Evolutionary conservation across 2,888 invertebrate genomes (phyloP).

Genomic region (Hylaea fasciaria): DNA sequence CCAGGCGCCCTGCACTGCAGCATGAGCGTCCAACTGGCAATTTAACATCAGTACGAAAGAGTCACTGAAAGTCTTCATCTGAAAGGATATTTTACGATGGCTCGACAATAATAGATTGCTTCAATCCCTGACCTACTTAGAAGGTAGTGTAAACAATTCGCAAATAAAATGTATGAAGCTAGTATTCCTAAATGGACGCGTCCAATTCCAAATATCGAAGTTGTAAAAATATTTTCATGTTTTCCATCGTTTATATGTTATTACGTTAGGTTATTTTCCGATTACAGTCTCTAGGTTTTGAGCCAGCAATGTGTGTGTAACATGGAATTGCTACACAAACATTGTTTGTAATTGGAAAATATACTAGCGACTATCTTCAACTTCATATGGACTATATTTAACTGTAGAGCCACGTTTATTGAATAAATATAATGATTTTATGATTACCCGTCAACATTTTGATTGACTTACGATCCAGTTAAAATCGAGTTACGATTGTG

Average conservation of each 20-base stretch:
- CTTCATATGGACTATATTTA: no score
- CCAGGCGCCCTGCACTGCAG: no score
- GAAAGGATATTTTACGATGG: no score
- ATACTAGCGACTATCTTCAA: no score
- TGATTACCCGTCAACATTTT: no score
- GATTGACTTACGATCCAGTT: no score
- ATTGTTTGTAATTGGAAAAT: no score
- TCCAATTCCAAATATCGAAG: constrained; percentile 40
- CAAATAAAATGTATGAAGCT: constrained; percentile 24
- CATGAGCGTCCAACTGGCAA: no score
- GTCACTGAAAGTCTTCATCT: neutral
- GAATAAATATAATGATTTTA: no score
- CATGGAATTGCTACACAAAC: neutral
- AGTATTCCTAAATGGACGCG: constrained; percentile 35
- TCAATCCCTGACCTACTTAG: constrained; percentile 7
- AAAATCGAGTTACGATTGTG: no score
- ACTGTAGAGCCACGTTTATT: no score
- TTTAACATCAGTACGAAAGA: no score
- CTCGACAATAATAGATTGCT: neutral
- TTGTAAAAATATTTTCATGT: constrained; percentile 43
- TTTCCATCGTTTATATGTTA: constrained; percentile 33
- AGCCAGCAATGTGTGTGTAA: constrained; percentile 5
- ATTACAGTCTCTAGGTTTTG: constrained; percentile 14
- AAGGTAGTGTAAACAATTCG: constrained; percentile 37
- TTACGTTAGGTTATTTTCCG: constrained; percentile 28